phyloP scores from a whole-genome alignment of 2,797 vertebrate genomes.

The Argentina silus region DNA sequence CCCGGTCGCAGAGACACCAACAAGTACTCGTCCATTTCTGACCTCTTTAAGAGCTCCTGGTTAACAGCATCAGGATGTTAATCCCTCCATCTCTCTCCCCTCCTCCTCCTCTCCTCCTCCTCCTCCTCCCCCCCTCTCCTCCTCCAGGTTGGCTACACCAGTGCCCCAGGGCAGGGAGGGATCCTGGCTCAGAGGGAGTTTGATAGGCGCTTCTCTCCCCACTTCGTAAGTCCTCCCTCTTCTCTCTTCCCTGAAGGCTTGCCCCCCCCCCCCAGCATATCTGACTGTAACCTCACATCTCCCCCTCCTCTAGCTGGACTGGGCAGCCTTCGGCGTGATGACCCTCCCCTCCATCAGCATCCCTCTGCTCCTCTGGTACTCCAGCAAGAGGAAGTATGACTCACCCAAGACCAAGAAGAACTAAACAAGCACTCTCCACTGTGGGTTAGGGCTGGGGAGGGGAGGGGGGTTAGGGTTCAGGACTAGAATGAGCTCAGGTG shows the following conservation, averaged over 20 bases:
- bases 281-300: background rate
- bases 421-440: conserved; percentile 56
- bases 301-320: conserved; percentile 84
- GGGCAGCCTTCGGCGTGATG: conserved; percentile 97
- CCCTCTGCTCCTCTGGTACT: conserved; percentile 95
- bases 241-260: too few species aligned
- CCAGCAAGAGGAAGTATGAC: conserved; percentile 96
- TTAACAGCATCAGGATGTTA: too few species aligned
- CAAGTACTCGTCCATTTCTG: too few species aligned
- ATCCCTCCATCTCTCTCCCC: too few species aligned
- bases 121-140: too few species aligned
- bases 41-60: too few species aligned
- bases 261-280: too few species aligned
- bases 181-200: conserved; percentile 96
- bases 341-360: conserved; percentile 96
- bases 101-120: too few species aligned
- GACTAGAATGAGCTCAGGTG: background rate
- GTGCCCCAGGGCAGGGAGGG: conserved; percentile 93
- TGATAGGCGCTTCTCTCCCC: conserved; percentile 94
- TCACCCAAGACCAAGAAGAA: conserved; percentile 93
- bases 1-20: too few species aligned
- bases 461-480: too few species aligned
- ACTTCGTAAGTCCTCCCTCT: conserved; percentile 83
- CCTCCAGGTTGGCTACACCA: conserved; percentile 89
- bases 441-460: background rate